Base-by-base conservation (phyloP, 2,888 invertebrate genomes). In the Scaptomyza parva region DNA sequence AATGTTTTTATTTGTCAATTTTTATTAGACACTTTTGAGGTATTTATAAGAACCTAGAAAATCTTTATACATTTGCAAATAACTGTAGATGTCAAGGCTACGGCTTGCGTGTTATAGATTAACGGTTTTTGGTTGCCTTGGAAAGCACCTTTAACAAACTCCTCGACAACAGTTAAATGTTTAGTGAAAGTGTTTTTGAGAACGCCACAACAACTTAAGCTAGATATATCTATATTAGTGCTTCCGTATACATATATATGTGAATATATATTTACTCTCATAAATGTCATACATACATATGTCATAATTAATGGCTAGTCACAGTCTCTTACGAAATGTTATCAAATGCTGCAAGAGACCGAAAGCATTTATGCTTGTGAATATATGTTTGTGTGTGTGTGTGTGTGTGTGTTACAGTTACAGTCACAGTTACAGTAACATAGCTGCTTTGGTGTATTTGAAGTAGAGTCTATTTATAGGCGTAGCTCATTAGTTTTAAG, bases 401-500 rank as follows among this genome's bases (percentile, higher is more conserved):
- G 30, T 12, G 30, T 30, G 11, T 28, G 28, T 11, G 4, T 30
- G 12, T 30, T 67, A 48, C 60, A 71, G 53, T 61, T 51, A 18
- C 18, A 48, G 48, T 22, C 9, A 50, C 39, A 50, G 37, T 62
- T 69, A 64, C 39, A 51, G 44, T 33, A 61, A 68, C 41, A 43
- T 53, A 33, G 57, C 2, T 47, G 64, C 14, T 22, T 60, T 53
- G 37, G 44, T 35, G 44, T 39, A 35, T 30, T 41, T 18, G 20
- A 33, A 30, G 63, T 43, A 12, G 47, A 52, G 66, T 62, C 87
- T 84, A 84, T 84, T 86, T 84, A 79, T 87, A 85, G 66, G 75
- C 77, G 78, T 71, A 73, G 77, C 84, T 84, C 84, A 84, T 84
- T 84, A 84, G 87, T 87, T 82, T 82, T 83, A 82, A 82, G 82